Percentiles rank a stretch among this genome's conserved stretches.
Evolutionary conservation across 2,797 vertebrate genomes (phyloP).

Genomic region (Trachurus trachurus): DNA sequence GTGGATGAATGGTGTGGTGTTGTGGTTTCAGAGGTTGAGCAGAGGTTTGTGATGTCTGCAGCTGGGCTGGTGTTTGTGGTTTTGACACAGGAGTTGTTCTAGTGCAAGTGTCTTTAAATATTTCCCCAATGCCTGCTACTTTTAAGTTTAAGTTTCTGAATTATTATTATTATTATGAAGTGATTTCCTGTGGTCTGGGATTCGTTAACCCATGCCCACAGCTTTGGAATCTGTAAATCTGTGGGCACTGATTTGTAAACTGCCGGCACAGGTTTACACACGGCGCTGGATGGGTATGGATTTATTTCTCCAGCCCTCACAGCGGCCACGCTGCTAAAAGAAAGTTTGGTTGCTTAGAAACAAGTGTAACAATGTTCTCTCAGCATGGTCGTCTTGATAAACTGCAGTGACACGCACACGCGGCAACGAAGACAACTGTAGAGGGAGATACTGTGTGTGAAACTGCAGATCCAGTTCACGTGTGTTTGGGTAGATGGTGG

Average conservation of each 20-base stretch:
- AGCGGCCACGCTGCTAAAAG: not conserved
- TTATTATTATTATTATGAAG: not conserved
- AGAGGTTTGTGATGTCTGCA: not conserved
- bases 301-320: not conserved
- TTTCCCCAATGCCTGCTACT: no score
- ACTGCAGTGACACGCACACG: not conserved
- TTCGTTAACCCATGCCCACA: no score
- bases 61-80: not conserved
- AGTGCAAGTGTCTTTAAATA: not conserved
- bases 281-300: not conserved
- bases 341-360: constrained; percentile 26
- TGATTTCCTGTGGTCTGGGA: no score
- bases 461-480: constrained; percentile 11
- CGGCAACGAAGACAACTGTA: not conserved
- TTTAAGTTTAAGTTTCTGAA: not conserved
- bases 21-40: not conserved
- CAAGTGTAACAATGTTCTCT: constrained; percentile 14
- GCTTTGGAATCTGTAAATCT: no score
- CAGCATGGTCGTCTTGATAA: constrained; percentile 3
- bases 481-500: constrained; percentile 8
- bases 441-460: not conserved
- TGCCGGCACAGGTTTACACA: no score
- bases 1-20: not conserved
- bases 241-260: no score
- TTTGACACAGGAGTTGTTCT: not conserved